Percentiles rank a stretch among this genome's conserved stretches.
These are phyloP conservation scores for Fragum fragum DNA, from an alignment of 2,888 invertebrate species.

Conservation along the genomic window DNA sequence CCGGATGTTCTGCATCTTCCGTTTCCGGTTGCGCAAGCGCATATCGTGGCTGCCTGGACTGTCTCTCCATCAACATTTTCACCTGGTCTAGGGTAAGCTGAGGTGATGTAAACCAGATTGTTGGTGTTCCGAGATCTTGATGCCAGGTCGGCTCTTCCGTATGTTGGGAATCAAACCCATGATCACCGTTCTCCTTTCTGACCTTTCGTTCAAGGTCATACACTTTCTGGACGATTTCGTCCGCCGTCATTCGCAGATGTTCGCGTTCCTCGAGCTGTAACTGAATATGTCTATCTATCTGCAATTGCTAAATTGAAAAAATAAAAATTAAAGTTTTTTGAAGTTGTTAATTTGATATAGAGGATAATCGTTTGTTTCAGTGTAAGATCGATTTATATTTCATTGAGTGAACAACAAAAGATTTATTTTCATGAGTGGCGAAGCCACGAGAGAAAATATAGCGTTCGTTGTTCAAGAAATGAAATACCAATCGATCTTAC, in stretches of 20 bases:
- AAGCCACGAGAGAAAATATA: too few species aligned
- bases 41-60: slow-evolving; percentile 23
- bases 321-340: too few species aligned
- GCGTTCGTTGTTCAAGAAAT: too few species aligned
- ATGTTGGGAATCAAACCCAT: slow-evolving; percentile 32
- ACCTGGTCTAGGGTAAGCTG: slow-evolving; percentile 49
- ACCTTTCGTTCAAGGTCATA: slow-evolving; percentile 56
- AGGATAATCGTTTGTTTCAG: too few species aligned
- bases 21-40: slow-evolving; percentile 20
- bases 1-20: slow-evolving; percentile 11
- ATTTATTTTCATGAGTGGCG: too few species aligned
- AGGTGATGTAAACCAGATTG: slow-evolving; percentile 52
- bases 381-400: too few species aligned
- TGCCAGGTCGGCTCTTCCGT: slow-evolving; percentile 46
- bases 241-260: slow-evolving; percentile 44
- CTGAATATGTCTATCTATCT: slow-evolving; percentile 44
- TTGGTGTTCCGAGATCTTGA: slow-evolving; percentile 51
- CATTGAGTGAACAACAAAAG: too few species aligned
- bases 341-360: too few species aligned
- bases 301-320: slow-evolving; percentile 58
- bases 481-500: too few species aligned
- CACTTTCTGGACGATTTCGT: slow-evolving; percentile 48
- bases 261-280: slow-evolving; percentile 54
- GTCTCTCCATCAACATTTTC: slow-evolving; percentile 38
- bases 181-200: slow-evolving; percentile 51